phyloP scores from a whole-genome alignment of 2,113 vertebrate genomes.

The Alethe diademata region DNA sequence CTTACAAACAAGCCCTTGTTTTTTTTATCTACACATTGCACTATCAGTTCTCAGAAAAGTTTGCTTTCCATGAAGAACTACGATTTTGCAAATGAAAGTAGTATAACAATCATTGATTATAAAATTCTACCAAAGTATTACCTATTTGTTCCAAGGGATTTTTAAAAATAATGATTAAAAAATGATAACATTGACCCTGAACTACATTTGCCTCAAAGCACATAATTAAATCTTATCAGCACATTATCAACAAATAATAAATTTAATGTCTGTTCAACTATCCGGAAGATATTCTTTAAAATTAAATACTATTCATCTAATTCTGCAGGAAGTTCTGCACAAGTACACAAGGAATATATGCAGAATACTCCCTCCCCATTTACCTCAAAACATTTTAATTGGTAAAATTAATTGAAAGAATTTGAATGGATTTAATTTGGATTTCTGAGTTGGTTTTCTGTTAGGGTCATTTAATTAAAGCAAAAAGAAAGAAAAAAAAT shows the following conservation, averaged over 20 bases:
- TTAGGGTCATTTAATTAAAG: neutral
- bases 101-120: neutral
- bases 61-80: neutral
- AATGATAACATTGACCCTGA: neutral
- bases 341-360: neutral
- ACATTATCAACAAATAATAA: neutral
- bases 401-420: neutral
- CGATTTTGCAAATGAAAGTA: neutral
- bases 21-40: neutral
- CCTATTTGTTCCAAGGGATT: neutral
- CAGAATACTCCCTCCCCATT: neutral
- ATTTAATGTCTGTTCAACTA: neutral
- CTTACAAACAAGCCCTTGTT: neutral
- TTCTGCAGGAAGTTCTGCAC: neutral
- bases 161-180: neutral
- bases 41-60: neutral
- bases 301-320: neutral
- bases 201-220: neutral
- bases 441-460: neutral
- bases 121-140: neutral
- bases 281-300: neutral
- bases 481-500: neutral
- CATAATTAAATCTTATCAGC: neutral
- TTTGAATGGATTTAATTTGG: neutral
- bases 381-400: neutral